Conservation (phyloP, 2,888 invertebrate genomes). For the Shargacucullia verbasci region DNA sequence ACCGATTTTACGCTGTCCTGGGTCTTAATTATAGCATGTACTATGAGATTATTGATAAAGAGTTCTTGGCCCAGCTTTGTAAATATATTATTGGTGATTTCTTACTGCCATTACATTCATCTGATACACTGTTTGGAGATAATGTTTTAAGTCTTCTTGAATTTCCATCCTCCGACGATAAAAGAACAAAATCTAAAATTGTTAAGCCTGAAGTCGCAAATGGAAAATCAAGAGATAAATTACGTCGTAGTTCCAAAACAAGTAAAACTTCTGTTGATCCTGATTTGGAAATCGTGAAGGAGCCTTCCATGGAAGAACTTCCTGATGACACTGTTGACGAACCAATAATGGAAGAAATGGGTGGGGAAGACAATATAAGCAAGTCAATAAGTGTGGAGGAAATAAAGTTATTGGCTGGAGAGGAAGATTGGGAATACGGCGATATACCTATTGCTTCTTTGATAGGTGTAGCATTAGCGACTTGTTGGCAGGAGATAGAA, state of each 20-base stretch:
- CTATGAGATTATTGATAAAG: conserved; percentile 87
- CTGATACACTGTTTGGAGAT: conserved; percentile 78
- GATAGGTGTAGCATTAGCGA: conserved; percentile 78
- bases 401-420: conserved; percentile 74
- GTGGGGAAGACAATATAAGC: conserved; percentile 54
- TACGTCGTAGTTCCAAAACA: conserved; percentile 68
- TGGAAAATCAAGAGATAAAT: conserved; percentile 72
- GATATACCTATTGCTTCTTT: conserved; percentile 74
- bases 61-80: conserved; percentile 85
- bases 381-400: conserved; percentile 60
- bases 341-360: conserved; percentile 56
- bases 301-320: conserved; percentile 60
- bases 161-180: conserved; percentile 75
- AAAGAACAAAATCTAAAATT: conserved; percentile 76
- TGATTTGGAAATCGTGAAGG: conserved; percentile 70
- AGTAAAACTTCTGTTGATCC: conserved; percentile 65
- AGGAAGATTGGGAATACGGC: conserved; percentile 85
- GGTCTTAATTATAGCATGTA: conserved; percentile 90
- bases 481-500: conserved; percentile 87
- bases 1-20: conserved; percentile 88
- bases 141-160: conserved; percentile 75
- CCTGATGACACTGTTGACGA: conserved; percentile 57
- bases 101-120: conserved; percentile 71
- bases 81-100: conserved; percentile 84
- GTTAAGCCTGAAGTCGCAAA: conserved; percentile 73